A percentile compares a stretch with the other conserved stretches of the same genome.
Evolutionary conservation across 2,797 vertebrate genomes (phyloP).

Genomic region (Discoglossus pictus): DNA sequence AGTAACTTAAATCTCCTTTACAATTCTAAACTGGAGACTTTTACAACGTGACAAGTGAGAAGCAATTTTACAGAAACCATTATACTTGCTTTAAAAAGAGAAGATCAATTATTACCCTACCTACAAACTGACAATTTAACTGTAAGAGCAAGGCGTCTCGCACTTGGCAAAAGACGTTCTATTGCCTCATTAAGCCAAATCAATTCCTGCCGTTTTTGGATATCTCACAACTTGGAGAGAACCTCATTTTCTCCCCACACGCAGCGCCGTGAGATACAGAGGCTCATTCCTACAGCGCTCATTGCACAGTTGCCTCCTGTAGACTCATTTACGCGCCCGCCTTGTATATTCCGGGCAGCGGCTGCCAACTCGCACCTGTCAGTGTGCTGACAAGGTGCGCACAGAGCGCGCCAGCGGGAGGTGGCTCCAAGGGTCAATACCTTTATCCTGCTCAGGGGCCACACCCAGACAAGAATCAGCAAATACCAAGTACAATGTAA

Average conservation of each 20-base stretch:
- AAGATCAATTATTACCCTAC: conserved; percentile 2
- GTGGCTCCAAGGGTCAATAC: too few relatives aligned
- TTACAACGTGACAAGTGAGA: background rate
- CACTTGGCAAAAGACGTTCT: conserved; percentile 21
- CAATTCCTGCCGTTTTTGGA: conserved; percentile 22
- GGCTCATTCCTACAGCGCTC: background rate
- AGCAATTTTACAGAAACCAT: conserved; percentile 29
- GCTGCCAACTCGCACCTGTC: too few relatives aligned
- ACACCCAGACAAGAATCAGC: too few relatives aligned
- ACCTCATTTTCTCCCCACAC: background rate
- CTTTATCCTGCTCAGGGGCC: too few relatives aligned
- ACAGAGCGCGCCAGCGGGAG: too few relatives aligned
- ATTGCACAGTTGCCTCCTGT: background rate
- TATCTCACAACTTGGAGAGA: conserved; percentile 11
- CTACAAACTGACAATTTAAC: conserved; percentile 24
- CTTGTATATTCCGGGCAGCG: too few relatives aligned
- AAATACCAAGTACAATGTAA: too few relatives aligned
- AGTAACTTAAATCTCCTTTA: background rate
- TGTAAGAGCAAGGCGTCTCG: conserved; percentile 6
- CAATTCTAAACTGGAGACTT: conserved; percentile 1
- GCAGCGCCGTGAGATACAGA: conserved; percentile 3
- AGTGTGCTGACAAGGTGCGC: too few relatives aligned
- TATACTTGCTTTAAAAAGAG: conserved; percentile 46
- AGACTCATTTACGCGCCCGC: too few relatives aligned
- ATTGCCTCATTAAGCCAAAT: conserved; percentile 23